Evolutionary conservation across 2,888 invertebrate species (phyloP).

Genomic region (Netelia fuscicornis): DNA sequence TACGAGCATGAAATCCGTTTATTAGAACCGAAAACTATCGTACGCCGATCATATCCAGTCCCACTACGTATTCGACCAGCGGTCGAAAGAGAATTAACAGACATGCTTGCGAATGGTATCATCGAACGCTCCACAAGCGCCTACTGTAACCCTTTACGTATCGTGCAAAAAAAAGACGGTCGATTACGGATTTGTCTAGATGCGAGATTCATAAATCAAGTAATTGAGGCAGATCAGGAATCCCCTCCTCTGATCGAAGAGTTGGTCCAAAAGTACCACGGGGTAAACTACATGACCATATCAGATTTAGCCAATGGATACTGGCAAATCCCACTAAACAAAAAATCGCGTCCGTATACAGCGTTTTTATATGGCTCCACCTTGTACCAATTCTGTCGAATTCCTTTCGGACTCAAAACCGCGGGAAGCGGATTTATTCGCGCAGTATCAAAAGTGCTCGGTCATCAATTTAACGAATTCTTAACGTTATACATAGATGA

Average conservation of each 20-base stretch:
- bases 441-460: too few species aligned
- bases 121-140: slow-evolving; percentile 68
- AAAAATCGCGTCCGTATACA: slow-evolving; percentile 60
- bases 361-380: slow-evolving; percentile 59
- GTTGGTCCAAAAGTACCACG: slow-evolving; percentile 66
- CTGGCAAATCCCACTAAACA: slow-evolving; percentile 65
- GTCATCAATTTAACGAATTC: too few species aligned
- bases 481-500: too few species aligned
- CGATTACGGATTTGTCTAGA: slow-evolving; percentile 76
- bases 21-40: slow-evolving; percentile 66
- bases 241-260: slow-evolving; percentile 68
- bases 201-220: slow-evolving; percentile 75
- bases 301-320: slow-evolving; percentile 70
- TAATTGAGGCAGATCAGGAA: slow-evolving; percentile 76
- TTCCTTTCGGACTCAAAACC: slow-evolving; percentile 74
- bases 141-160: slow-evolving; percentile 76
- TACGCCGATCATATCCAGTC: slow-evolving; percentile 74
- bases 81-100: slow-evolving; percentile 70
- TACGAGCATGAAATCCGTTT: slow-evolving; percentile 68
- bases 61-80: slow-evolving; percentile 72
- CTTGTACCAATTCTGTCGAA: slow-evolving; percentile 74
- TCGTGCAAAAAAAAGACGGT: slow-evolving; percentile 76
- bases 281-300: slow-evolving; percentile 62
- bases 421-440: too few species aligned
- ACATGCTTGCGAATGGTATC: slow-evolving; percentile 70